These are phyloP conservation scores for Torymus texanus DNA, from an alignment of 2,888 invertebrate species.

Conservation along the genomic window DNA sequence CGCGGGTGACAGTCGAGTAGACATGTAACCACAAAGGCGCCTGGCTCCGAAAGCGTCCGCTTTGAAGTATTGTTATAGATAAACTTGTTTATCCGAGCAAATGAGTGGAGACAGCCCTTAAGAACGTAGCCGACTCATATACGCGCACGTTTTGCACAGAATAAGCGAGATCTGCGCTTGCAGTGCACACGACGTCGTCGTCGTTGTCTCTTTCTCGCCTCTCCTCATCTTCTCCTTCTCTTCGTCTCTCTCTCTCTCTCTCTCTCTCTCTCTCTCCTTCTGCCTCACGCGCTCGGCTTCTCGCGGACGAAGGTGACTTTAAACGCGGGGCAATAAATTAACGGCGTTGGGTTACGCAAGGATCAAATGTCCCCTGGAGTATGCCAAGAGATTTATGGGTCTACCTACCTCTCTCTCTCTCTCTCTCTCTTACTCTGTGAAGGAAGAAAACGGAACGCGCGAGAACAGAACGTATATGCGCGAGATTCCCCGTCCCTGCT, in stretches of 20 bases:
- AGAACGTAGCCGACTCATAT: not conserved
- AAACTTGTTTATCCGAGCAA: constrained; percentile 45
- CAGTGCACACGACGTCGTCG: constrained; percentile 9
- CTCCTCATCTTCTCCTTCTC: not conserved
- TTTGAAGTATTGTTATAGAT: constrained; percentile 33
- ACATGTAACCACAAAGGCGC: not conserved
- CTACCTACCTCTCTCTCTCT: constrained; percentile 71
- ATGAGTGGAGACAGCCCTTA: constrained; percentile 40
- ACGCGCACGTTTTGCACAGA: constrained; percentile 7
- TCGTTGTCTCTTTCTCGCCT: constrained; percentile 25
- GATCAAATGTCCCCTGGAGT: constrained; percentile 75
- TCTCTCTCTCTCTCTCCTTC: constrained; percentile 53
- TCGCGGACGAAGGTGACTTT: constrained; percentile 74
- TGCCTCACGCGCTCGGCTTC: constrained; percentile 39
- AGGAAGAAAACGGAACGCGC: constrained; percentile 69
- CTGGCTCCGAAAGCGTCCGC: not conserved
- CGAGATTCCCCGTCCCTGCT: constrained; percentile 64
- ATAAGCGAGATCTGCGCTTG: constrained; percentile 1
- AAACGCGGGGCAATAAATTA: constrained; percentile 75
- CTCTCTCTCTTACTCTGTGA: constrained; percentile 53
- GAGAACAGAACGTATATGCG: constrained; percentile 57
- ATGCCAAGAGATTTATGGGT: constrained; percentile 74
- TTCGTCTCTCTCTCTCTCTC: not conserved
- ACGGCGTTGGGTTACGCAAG: constrained; percentile 76
- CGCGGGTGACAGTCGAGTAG: not conserved